Percentiles rank a stretch among this genome's conserved stretches.
phyloP scores from a whole-genome alignment of 2,113 vertebrate genomes.

The Cyprinodon variegatus region DNA sequence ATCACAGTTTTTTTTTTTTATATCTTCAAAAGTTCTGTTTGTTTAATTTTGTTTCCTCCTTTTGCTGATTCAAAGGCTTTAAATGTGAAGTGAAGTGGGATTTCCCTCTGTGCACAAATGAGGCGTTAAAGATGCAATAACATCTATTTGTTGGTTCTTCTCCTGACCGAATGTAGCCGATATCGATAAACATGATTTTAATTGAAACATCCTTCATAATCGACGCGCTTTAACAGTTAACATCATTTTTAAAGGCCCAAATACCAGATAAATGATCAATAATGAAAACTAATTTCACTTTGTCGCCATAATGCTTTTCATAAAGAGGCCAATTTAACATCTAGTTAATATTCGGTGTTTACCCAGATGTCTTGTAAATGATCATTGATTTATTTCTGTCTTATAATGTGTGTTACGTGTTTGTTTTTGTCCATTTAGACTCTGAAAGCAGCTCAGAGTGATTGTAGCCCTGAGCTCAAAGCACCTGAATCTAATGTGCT shows the following conservation, averaged over 20 bases:
- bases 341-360: background rate
- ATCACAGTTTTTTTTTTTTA: no score
- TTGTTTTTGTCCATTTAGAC: background rate
- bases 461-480: slow-evolving; percentile 18
- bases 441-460: background rate
- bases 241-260: background rate
- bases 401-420: background rate
- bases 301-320: background rate
- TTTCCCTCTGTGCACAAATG: no score
- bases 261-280: background rate
- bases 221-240: background rate
- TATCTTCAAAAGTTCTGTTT: no score
- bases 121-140: no score
- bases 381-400: background rate
- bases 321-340: background rate
- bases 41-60: no score
- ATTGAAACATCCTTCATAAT: no score
- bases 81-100: no score
- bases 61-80: no score
- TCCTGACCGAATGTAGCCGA: no score
- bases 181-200: no score
- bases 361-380: background rate
- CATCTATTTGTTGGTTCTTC: no score
- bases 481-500: slow-evolving; percentile 40
- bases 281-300: background rate